phyloP scores from a whole-genome alignment of 2,888 invertebrate genomes.

The Prosopocoilus inquinatus region DNA sequence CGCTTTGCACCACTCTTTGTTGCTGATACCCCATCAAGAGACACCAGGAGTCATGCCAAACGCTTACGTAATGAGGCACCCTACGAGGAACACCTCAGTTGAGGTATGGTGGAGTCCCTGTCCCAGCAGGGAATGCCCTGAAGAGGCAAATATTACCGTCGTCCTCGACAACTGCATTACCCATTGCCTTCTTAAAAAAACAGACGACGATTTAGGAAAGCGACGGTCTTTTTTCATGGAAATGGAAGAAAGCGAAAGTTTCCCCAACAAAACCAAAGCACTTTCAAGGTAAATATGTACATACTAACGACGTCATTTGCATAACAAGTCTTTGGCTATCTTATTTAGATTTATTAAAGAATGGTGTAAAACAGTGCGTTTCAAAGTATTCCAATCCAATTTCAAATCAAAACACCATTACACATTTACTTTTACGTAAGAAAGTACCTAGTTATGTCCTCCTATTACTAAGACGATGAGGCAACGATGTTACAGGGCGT shows the following conservation, averaged over 20 bases:
- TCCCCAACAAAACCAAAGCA: background rate
- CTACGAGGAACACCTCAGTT: conserved; percentile 62
- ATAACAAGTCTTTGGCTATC: no score
- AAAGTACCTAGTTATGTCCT: no score
- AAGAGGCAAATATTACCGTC: conserved; percentile 69
- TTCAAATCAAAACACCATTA: no score
- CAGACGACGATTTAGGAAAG: no score
- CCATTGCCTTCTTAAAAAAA: conserved; percentile 60
- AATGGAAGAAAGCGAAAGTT: background rate
- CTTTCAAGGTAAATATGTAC: background rate
- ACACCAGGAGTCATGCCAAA: conserved; percentile 72
- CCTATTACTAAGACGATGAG: no score
- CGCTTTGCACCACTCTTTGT: conserved; percentile 74
- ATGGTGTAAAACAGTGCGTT: no score
- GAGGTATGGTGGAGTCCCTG: conserved; percentile 86
- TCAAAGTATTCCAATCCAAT: no score
- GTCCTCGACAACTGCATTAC: conserved; percentile 71
- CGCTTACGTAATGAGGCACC: conserved; percentile 74
- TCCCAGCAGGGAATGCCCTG: conserved; percentile 75
- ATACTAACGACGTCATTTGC: no score
- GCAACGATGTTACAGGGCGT: no score
- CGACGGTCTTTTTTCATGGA: no score
- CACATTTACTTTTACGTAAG: no score
- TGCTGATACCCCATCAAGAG: conserved; percentile 78
- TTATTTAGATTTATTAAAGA: no score